Conservation (phyloP, 2,797 vertebrate genomes). For the Pristis pectinata region DNA sequence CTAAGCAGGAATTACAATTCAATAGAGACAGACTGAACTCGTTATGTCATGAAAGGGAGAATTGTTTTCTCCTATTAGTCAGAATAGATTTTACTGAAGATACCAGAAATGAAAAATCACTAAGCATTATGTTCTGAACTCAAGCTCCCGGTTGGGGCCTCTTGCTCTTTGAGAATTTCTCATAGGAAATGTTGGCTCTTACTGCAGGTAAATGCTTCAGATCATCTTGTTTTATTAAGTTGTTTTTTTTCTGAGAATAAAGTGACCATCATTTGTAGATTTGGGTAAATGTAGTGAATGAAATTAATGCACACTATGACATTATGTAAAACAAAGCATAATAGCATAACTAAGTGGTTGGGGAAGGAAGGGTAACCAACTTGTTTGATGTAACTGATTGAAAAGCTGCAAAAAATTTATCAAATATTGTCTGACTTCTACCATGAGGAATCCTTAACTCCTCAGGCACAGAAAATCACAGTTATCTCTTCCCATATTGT, state of each 20-base stretch:
- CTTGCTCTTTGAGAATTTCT: background rate
- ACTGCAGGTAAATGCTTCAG: background rate
- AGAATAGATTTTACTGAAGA: background rate
- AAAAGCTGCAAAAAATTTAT: too few species aligned
- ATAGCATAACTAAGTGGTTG: too few species aligned
- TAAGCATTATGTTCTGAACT: too few species aligned
- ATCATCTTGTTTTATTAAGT: too few species aligned
- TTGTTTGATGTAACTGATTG: too few species aligned
- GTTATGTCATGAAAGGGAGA: background rate
- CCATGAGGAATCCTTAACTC: background rate
- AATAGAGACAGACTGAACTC: background rate
- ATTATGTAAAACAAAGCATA: too few species aligned
- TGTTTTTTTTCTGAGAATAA: too few species aligned
- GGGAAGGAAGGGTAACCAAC: too few species aligned
- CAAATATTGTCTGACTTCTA: background rate
- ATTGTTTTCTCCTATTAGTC: background rate
- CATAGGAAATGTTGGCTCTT: background rate
- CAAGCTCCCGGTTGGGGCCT: too few species aligned
- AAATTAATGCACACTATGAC: too few species aligned
- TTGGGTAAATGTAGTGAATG: too few species aligned
- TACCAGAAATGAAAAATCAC: background rate
- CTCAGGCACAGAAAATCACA: background rate
- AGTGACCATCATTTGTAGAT: too few species aligned
- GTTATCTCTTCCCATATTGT: background rate
- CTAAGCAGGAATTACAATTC: background rate